phyloP scores from a whole-genome alignment of 2,888 invertebrate species.

The Calliopum simillimum region DNA sequence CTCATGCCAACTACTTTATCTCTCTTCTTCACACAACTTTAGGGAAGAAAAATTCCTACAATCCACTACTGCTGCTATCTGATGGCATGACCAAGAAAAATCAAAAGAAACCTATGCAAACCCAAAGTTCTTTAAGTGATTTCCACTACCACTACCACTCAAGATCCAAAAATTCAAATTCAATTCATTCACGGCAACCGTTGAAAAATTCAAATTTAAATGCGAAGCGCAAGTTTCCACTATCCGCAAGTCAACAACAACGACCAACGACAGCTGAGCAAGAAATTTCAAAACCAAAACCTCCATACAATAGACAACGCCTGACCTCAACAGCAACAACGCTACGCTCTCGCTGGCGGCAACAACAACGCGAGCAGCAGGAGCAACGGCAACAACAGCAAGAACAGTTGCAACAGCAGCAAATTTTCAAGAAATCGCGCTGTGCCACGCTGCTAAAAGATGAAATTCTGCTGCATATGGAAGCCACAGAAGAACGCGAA shows the following conservation, averaged over 20 bases:
- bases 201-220: slow-evolving; percentile 26
- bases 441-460: slow-evolving; percentile 5
- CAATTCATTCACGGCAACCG: slow-evolving; percentile 6
- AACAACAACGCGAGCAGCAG: background rate
- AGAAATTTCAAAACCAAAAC: background rate
- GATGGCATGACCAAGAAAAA: slow-evolving; percentile 38
- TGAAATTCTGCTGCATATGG: slow-evolving; percentile 2
- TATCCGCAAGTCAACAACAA: background rate
- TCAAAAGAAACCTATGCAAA: background rate
- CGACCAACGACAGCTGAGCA: slow-evolving; percentile 5
- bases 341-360: slow-evolving; percentile 8
- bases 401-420: slow-evolving; percentile 14
- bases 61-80: slow-evolving; percentile 29
- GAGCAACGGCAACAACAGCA: background rate
- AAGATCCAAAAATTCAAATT: slow-evolving; percentile 31
- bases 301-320: background rate
- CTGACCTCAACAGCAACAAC: background rate
- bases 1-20: slow-evolving; percentile 30
- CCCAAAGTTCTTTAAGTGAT: too few relatives aligned
- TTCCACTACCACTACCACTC: slow-evolving; percentile 22
- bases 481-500: background rate
- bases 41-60: slow-evolving; percentile 41
- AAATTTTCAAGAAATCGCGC: slow-evolving; percentile 25
- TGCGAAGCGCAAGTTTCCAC: background rate
- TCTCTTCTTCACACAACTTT: slow-evolving; percentile 37